Evolutionary conservation across 2,888 invertebrate species (phyloP).

Genomic region (Nephrotoma appendiculata): DNA sequence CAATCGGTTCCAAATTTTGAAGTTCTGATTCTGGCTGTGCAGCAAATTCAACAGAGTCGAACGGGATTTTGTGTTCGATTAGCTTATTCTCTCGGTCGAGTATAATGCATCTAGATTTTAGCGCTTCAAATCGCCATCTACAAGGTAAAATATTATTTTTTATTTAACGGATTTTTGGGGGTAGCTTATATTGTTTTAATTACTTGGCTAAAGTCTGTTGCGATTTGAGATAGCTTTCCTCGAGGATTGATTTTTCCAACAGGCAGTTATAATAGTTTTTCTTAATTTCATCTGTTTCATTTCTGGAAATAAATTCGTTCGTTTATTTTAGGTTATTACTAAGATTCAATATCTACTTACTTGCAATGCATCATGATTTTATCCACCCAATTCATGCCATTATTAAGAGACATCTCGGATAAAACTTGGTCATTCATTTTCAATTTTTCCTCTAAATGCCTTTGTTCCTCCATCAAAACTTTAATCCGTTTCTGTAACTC

Average conservation of each 20-base stretch:
- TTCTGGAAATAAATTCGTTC: background rate
- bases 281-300: background rate
- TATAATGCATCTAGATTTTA: slow-evolving; percentile 27
- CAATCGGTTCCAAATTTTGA: background rate
- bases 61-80: slow-evolving; percentile 14
- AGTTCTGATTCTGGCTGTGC: background rate
- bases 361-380: background rate
- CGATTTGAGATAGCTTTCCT: background rate
- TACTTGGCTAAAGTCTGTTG: background rate
- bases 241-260: background rate
- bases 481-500: background rate
- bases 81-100: slow-evolving; percentile 27
- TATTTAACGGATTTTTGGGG: too few species aligned
- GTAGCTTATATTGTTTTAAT: background rate
- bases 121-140: slow-evolving; percentile 28
- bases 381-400: background rate
- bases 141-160: too few species aligned
- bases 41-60: background rate
- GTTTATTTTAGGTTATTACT: background rate
- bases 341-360: background rate
- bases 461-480: background rate
- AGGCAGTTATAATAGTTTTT: background rate
- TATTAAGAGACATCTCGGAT: background rate
- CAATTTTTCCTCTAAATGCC: background rate
- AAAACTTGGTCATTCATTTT: background rate